Evolutionary conservation across 2,888 invertebrate genomes (phyloP).

Genomic region (Acrobasis suavella): DNA sequence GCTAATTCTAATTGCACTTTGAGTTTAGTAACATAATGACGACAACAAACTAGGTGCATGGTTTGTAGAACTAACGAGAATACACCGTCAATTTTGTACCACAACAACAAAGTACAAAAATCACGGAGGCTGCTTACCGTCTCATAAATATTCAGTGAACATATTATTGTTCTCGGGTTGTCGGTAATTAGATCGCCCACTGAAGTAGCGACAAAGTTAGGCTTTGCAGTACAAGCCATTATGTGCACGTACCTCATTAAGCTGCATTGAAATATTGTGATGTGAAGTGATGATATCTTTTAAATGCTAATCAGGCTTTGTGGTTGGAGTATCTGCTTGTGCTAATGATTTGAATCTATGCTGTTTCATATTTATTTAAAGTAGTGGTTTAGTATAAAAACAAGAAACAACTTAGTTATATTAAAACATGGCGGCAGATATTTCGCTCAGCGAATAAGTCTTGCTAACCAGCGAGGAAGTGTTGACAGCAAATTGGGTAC

Average conservation of each 20-base stretch:
- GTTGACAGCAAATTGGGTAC: too few species aligned
- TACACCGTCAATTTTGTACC: constrained; percentile 65
- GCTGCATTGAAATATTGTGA: constrained; percentile 43
- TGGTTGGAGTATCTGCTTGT: constrained; percentile 18
- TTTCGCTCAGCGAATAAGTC: too few species aligned
- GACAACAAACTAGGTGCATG: not conserved
- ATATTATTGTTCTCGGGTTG: constrained; percentile 77
- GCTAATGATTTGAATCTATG: not conserved
- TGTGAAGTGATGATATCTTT: constrained; percentile 29
- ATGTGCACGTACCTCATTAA: constrained; percentile 59
- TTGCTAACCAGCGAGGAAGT: too few species aligned
- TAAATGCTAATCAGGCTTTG: constrained; percentile 14
- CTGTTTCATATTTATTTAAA: too few species aligned
- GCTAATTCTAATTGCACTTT: too few species aligned
- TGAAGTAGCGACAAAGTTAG: constrained; percentile 68
- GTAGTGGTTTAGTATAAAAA: too few species aligned
- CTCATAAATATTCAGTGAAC: constrained; percentile 80
- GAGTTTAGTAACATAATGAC: too few species aligned
- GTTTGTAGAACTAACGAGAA: not conserved
- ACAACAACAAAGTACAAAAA: constrained; percentile 71
- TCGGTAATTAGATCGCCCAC: constrained; percentile 81
- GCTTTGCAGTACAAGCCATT: constrained; percentile 45
- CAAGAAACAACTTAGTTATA: too few species aligned
- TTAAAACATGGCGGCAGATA: too few species aligned
- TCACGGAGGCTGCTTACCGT: constrained; percentile 57